phyloP scores from a whole-genome alignment of 2,888 invertebrate species.

The Sminthurinus aureus region DNA sequence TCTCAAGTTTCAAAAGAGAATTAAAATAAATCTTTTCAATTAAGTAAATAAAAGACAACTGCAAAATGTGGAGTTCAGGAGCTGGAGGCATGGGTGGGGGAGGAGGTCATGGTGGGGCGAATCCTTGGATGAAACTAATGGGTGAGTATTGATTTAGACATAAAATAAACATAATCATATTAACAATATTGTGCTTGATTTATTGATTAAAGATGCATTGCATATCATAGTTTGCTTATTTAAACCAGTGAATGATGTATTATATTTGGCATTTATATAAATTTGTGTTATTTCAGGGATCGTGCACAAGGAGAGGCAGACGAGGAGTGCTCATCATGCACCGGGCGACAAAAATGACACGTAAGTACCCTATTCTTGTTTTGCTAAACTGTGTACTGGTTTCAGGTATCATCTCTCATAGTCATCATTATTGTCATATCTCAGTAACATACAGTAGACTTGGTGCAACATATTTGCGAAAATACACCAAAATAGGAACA shows the following conservation, averaged over 20 bases:
- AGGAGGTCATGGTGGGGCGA: conserved; percentile 74
- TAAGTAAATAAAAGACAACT: not conserved
- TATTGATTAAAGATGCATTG: not conserved
- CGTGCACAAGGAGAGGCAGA: conserved; percentile 61
- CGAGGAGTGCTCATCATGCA: conserved; percentile 70
- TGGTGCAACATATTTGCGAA: too few relatives aligned
- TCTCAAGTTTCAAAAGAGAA: not conserved
- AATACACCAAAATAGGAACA: too few relatives aligned
- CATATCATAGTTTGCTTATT: not conserved
- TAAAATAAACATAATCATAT: conserved; percentile 65
- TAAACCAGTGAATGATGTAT: not conserved
- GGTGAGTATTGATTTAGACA: conserved; percentile 68
- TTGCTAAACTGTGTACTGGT: not conserved
- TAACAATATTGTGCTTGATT: not conserved
- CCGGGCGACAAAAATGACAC: conserved; percentile 62
- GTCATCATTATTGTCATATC: too few relatives aligned
- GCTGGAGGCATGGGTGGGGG: conserved; percentile 75
- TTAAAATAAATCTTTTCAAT: not conserved
- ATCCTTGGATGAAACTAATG: conserved; percentile 84
- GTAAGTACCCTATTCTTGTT: conserved; percentile 46
- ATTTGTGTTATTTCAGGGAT: not conserved
- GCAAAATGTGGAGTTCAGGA: conserved; percentile 77
- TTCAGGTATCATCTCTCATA: too few relatives aligned
- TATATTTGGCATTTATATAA: not conserved
- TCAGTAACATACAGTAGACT: too few relatives aligned